Conservation (phyloP, 2,797 vertebrate species). For the Bufotes viridis region DNA sequence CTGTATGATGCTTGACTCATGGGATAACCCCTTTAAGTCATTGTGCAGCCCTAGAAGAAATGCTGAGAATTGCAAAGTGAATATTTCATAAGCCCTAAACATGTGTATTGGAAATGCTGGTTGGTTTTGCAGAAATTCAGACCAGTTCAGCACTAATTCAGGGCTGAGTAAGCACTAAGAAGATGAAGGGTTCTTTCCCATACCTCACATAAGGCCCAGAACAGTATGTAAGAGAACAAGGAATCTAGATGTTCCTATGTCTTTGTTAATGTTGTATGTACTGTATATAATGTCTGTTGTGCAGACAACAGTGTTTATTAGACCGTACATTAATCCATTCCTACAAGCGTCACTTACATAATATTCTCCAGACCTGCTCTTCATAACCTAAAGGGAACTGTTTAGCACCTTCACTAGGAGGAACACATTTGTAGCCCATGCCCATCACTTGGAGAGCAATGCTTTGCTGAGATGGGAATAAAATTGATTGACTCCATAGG, state of each 20-base stretch:
- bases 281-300: not conserved
- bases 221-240: not conserved
- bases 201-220: not conserved
- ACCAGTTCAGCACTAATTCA: not conserved
- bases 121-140: not conserved
- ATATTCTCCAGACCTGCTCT: not conserved
- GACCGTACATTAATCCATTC: slow-evolving; percentile 3
- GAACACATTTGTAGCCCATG: slow-evolving; percentile 4
- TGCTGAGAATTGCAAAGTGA: no score
- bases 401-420: slow-evolving; percentile 11
- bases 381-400: slow-evolving; percentile 1
- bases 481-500: not conserved
- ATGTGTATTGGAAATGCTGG: not conserved
- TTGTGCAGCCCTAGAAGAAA: no score
- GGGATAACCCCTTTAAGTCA: no score
- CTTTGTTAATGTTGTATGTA: not conserved
- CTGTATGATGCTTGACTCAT: no score
- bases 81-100: not conserved
- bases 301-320: not conserved
- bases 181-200: no score
- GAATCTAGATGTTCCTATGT: not conserved
- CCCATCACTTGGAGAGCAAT: not conserved
- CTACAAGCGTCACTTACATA: slow-evolving; percentile 5
- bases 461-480: not conserved
- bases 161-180: not conserved